Conservation (phyloP, 2,888 invertebrate species). For the Entomobrya proxima region DNA sequence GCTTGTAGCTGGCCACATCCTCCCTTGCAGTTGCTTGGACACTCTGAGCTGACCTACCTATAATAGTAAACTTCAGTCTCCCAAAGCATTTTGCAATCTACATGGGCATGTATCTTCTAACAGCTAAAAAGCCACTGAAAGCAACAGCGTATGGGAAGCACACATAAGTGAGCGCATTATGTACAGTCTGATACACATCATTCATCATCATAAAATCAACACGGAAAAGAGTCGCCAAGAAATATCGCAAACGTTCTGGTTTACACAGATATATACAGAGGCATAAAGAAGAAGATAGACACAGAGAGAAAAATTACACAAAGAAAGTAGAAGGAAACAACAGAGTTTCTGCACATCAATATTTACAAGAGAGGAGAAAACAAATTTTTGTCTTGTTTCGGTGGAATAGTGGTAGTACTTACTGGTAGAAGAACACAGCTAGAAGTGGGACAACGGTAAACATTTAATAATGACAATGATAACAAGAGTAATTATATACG, state of each 20-base stretch:
- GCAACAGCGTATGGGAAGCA: slow-evolving; percentile 42
- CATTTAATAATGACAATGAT: background rate
- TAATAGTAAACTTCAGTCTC: slow-evolving; percentile 66
- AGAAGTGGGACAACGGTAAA: background rate
- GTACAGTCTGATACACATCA: slow-evolving; percentile 23
- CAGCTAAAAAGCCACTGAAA: slow-evolving; percentile 55
- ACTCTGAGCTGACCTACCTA: slow-evolving; percentile 62
- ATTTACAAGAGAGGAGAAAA: slow-evolving; percentile 49
- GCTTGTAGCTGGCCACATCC: background rate
- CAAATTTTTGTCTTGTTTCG: slow-evolving; percentile 6
- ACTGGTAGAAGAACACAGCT: slow-evolving; percentile 62
- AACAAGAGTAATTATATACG: background rate
- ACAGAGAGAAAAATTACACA: slow-evolving; percentile 32
- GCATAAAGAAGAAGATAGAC: slow-evolving; percentile 40
- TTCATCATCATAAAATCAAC: slow-evolving; percentile 17
- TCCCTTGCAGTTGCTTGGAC: slow-evolving; percentile 26
- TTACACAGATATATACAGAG: slow-evolving; percentile 41
- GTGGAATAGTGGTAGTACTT: slow-evolving; percentile 68
- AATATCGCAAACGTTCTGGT: slow-evolving; percentile 14
- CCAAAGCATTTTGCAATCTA: slow-evolving; percentile 60
- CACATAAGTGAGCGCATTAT: slow-evolving; percentile 8
- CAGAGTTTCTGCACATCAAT: slow-evolving; percentile 31
- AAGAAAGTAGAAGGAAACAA: slow-evolving; percentile 67
- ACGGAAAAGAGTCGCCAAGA: slow-evolving; percentile 44
- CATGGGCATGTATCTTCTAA: slow-evolving; percentile 29